phyloP scores from a whole-genome alignment of 2,888 invertebrate genomes.

The Agriopis aurantiaria region DNA sequence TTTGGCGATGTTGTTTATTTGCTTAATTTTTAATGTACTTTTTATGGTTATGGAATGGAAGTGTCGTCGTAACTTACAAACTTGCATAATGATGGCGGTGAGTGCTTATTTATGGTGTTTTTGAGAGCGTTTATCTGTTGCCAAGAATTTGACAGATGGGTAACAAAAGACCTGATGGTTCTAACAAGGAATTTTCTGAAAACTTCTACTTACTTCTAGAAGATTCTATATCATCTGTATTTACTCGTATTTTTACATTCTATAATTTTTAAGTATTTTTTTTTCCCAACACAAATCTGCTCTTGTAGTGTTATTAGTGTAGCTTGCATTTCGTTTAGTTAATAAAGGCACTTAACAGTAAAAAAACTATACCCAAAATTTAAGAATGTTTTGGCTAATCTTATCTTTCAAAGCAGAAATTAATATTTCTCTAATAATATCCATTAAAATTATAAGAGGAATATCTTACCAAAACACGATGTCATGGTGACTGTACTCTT shows the following conservation, averaged over 20 bases:
- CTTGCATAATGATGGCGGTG: slow-evolving; percentile 26
- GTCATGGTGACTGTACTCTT: slow-evolving; percentile 31
- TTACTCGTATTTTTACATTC: too few relatives aligned
- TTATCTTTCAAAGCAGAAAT: too few relatives aligned
- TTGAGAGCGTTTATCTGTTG: slow-evolving; percentile 20
- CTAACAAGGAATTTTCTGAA: background rate
- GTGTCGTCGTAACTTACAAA: slow-evolving; percentile 36
- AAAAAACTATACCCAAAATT: too few relatives aligned
- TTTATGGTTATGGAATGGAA: slow-evolving; percentile 41
- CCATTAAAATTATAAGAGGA: too few relatives aligned
- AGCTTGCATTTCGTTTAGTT: too few relatives aligned
- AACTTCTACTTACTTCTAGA: too few relatives aligned
- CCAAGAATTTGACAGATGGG: slow-evolving; percentile 10
- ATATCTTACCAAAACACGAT: slow-evolving; percentile 12
- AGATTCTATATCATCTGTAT: too few relatives aligned
- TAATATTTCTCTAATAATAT: background rate
- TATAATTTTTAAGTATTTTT: too few relatives aligned
- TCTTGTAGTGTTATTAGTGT: too few relatives aligned
- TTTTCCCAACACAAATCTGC: too few relatives aligned
- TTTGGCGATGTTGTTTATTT: slow-evolving; percentile 45
- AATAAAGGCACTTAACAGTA: too few relatives aligned
- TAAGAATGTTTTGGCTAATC: too few relatives aligned
- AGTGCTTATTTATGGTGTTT: slow-evolving; percentile 21
- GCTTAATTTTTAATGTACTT: slow-evolving; percentile 46
- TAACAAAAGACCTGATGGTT: background rate